Conservation (phyloP, 30 jellyfish, hydroid and myxozoan species). For the Pseudorhiza aurosa region DNA sequence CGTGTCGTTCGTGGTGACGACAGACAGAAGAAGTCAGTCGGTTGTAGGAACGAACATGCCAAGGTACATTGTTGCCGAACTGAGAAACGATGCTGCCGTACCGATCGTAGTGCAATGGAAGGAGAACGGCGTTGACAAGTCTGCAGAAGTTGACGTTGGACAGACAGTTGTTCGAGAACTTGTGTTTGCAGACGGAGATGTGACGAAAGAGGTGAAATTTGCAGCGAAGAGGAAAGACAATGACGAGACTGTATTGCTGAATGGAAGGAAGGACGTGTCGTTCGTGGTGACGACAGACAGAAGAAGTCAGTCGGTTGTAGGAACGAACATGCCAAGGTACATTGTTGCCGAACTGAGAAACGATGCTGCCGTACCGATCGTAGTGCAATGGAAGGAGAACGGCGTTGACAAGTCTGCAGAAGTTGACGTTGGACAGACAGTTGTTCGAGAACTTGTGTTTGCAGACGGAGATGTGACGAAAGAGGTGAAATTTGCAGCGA, state of each 20-base stretch:
- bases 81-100: conserved; percentile 1
- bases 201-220: conserved; percentile 2
- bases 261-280: background rate
- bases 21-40: background rate
- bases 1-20: conserved; percentile 3
- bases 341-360: background rate
- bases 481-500: background rate
- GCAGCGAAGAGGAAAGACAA: conserved; percentile 11
- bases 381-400: background rate
- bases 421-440: background rate
- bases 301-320: background rate
- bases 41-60: conserved; percentile 13
- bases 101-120: background rate
- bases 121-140: background rate
- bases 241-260: background rate
- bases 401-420: background rate
- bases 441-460: background rate
- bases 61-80: background rate
- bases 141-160: background rate
- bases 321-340: background rate
- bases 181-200: conserved; percentile 4
- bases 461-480: conserved; percentile 4
- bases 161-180: background rate
- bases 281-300: background rate
- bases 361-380: conserved; percentile 8